Evolutionary conservation across 2,797 vertebrate species (phyloP).

Genomic region (Eulemur coronatus): DNA sequence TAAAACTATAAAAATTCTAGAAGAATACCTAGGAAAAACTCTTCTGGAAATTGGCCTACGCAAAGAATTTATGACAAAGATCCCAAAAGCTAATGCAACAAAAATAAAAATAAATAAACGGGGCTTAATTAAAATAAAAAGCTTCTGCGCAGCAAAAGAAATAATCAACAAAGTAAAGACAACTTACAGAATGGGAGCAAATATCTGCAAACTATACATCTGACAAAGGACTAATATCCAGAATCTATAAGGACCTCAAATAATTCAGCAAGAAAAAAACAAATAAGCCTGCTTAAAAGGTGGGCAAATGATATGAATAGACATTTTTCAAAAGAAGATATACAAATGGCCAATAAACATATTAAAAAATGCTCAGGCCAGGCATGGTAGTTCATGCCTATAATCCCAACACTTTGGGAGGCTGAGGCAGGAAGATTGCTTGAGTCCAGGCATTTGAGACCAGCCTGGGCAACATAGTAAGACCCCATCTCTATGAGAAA

Average conservation of each 20-base stretch:
- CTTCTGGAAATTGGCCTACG: background rate
- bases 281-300: background rate
- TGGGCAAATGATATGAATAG: background rate
- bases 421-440: background rate
- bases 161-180: background rate
- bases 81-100: background rate
- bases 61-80: background rate
- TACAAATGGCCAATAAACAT: background rate
- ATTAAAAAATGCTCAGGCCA: background rate
- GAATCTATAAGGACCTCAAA: background rate
- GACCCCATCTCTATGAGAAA: background rate
- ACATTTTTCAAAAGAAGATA: background rate
- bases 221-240: background rate
- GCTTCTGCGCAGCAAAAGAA: background rate
- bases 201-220: background rate
- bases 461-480: background rate
- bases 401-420: background rate
- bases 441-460: background rate
- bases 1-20: background rate
- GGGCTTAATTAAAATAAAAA: background rate
- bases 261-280: background rate
- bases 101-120: background rate
- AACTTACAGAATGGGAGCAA: background rate
- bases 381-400: background rate
- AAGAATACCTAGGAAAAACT: background rate